phyloP scores from a whole-genome alignment of 2,888 invertebrate genomes.

The Cheilosia pagana region DNA sequence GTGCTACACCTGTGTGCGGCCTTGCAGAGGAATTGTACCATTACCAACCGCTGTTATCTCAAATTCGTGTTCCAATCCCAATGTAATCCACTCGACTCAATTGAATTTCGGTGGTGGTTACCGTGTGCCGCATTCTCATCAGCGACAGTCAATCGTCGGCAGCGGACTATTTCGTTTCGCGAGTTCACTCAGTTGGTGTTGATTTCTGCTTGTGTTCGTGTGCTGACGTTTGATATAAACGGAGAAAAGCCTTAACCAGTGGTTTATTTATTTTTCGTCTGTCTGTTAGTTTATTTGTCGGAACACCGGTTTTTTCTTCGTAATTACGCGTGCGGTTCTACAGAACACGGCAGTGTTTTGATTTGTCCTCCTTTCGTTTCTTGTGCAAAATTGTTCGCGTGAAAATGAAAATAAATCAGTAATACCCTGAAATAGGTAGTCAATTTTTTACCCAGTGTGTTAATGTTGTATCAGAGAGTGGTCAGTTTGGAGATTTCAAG shows the following conservation, averaged over 20 bases:
- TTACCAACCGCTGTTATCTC: neutral
- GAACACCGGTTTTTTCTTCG: conserved; percentile 42
- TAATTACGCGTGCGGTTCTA: conserved; percentile 52
- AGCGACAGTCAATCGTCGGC: conserved; percentile 52
- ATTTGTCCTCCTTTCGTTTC: conserved; percentile 3
- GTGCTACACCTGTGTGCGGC: neutral
- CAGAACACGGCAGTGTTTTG: conserved; percentile 35
- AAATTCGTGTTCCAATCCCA: conserved; percentile 38
- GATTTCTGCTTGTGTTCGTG: conserved; percentile 5
- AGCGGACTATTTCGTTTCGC: conserved; percentile 41
- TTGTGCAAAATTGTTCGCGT: conserved; percentile 11
- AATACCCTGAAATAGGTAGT: neutral
- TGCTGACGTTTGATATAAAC: conserved; percentile 41
- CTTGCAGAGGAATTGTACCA: conserved; percentile 37
- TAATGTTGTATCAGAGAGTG: neutral
- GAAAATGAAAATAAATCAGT: neutral
- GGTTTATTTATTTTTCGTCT: conserved; percentile 23
- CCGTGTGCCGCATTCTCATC: conserved; percentile 13
- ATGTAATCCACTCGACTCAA: conserved; percentile 2
- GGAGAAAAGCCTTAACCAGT: conserved; percentile 23
- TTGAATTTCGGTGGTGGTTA: conserved; percentile 22
- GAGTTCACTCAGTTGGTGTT: conserved; percentile 28
- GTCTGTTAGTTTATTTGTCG: conserved; percentile 10
- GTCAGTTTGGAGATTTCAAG: neutral
- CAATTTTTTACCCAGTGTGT: neutral